Evolutionary conservation across 1,140 invertebrate species (phyloP), one percentile per base, ranked within the genome.

Genomic region (Zaprionus ghesquierei): DNA sequence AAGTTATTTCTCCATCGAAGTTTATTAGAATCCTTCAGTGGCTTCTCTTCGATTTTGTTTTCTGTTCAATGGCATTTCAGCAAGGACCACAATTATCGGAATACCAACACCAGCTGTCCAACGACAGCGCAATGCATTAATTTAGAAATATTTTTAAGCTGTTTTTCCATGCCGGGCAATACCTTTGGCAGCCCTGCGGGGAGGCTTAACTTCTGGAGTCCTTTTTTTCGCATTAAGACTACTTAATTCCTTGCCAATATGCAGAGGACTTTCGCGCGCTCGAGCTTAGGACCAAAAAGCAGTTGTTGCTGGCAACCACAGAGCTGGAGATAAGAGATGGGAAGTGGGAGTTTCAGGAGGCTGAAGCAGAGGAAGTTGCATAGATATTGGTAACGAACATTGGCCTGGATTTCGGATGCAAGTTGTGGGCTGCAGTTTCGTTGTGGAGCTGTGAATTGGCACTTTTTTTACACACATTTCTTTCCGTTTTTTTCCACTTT

Each of bases 281-380:
- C 55, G 29, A 59, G 35, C 29, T 53, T 44, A n/a, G 58, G 33
- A 62, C 75, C 78, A 68, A 78, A 78, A 78, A 78, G 75, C 81
- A 86, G 82, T 87, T 85, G 81, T 85, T 72, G 71, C 75, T 72
- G 75, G 70, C 76, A 87, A 87, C 82, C 82, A 60, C 82, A 87
- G 68, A 86, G 79, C 79, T 76, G 75, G 82, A 81, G 1, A 5
- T 2, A 4, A 4, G 3, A 29, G 27, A n/a, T n/a, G 31, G 31
- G 31, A 31, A 10, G 9, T 31, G 29, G 12, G 31, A 13, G 12
- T 4, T 33, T 31, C 78, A 79, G 62, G 74, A 86, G 75, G 68
- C 82, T 79, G 76, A 79, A 75, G 61, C 75, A 79, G 71, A 75
- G 62, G 68, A 44, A 59, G 69, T 69, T 86, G 63, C 70, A 63